These are phyloP conservation scores for Galemys pyrenaicus DNA, from an alignment of 2,113 vertebrate species.

Conservation along the genomic window DNA sequence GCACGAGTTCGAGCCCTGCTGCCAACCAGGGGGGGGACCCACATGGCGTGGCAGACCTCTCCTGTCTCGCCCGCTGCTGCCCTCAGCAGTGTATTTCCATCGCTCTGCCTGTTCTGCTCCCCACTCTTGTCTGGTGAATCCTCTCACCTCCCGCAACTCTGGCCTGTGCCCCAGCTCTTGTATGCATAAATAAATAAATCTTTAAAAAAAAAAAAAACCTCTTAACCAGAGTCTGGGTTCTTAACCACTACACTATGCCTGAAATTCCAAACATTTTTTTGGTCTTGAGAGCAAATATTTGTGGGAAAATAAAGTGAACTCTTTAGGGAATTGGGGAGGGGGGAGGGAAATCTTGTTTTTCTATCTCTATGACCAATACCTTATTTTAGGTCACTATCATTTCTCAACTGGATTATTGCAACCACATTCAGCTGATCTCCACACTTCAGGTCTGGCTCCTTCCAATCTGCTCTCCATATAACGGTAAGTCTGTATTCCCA, in stretches of 20 bases:
- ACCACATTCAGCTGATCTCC: not conserved
- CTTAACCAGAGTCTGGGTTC: too few relatives aligned
- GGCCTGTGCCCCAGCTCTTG: too few relatives aligned
- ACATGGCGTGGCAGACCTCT: too few relatives aligned
- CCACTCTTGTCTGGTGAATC: too few relatives aligned
- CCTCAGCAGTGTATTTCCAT: too few relatives aligned
- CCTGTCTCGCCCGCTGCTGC: too few relatives aligned
- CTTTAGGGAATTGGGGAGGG: not conserved
- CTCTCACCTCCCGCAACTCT: too few relatives aligned
- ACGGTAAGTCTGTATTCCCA: not conserved
- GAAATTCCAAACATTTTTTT: slow-evolving; percentile 31
- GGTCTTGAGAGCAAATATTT: not conserved
- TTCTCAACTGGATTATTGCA: not conserved
- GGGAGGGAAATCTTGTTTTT: not conserved
- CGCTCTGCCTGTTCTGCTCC: too few relatives aligned
- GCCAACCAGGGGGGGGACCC: too few relatives aligned
- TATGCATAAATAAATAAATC: too few relatives aligned
- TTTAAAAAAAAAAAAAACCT: too few relatives aligned
- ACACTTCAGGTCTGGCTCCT: not conserved
- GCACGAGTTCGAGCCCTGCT: too few relatives aligned
- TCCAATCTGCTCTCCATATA: not conserved
- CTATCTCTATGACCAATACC: not conserved
- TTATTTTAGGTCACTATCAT: not conserved
- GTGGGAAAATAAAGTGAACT: not conserved
- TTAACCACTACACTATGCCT: not conserved